Conservation (phyloP, 2,797 vertebrate species). For the Typhlichthys subterraneus region DNA sequence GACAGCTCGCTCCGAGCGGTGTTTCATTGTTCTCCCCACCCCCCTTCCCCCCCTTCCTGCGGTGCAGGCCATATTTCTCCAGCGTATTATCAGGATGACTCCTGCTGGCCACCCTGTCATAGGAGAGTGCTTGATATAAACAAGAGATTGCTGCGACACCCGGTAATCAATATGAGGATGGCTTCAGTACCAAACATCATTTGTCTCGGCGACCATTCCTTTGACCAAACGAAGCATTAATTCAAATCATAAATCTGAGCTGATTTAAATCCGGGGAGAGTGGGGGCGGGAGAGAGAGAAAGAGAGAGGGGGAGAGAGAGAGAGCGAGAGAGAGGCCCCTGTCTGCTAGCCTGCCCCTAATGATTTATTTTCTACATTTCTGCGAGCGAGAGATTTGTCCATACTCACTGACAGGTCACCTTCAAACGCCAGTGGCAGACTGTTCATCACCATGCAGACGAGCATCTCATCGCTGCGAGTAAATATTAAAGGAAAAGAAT, state of each 20-base stretch:
- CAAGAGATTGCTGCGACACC: conserved; percentile 99
- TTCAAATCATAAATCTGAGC: conserved; percentile 99
- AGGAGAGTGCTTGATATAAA: conserved; percentile 99
- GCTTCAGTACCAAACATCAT: conserved; percentile 99
- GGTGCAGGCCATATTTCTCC: conserved; percentile 86
- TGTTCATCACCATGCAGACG: conserved; percentile 99
- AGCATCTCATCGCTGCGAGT: conserved; percentile 99
- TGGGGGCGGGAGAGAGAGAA: conserved; percentile 69
- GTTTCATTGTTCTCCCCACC: conserved; percentile 46
- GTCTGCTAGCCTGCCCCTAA: conserved; percentile 93
- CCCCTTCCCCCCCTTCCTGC: conserved; percentile 19
- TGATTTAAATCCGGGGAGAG: conserved; percentile 98
- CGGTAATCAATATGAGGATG: conserved; percentile 99
- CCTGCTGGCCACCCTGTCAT: conserved; percentile 97
- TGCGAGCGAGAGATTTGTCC: conserved; percentile 99
- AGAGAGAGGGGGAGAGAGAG: conserved; percentile 25
- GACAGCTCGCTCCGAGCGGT: conserved; percentile 60
- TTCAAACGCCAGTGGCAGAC: conserved; percentile 99
- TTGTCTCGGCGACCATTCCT: conserved; percentile 98
- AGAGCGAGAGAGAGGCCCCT: conserved; percentile 63
- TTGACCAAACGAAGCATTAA: conserved; percentile 99
- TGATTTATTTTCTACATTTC: conserved; percentile 99
- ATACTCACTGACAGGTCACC: conserved; percentile 99
- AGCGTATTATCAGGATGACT: conserved; percentile 92
- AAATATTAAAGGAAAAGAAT: conserved; percentile 99